Conservation (phyloP, 2,113 vertebrate species). For the Petrocephalus zakoni region DNA sequence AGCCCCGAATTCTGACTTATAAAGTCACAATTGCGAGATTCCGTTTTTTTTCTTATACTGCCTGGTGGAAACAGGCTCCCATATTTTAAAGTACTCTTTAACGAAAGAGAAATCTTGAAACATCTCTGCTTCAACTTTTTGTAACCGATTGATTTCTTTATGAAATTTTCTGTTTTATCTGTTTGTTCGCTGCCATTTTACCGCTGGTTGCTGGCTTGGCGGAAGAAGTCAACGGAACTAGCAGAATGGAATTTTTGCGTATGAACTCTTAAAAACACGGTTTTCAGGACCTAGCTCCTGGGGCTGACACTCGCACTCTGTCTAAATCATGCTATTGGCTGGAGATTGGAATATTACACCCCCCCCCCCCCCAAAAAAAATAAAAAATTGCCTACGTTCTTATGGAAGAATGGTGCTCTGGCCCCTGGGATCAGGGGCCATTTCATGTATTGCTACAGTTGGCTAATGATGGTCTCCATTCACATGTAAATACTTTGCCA, state of each 20-base stretch:
- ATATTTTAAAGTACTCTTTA: too few species aligned
- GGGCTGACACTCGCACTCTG: background rate
- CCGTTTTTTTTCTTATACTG: too few species aligned
- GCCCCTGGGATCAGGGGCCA: background rate
- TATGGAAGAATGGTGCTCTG: background rate
- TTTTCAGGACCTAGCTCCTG: background rate
- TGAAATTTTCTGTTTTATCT: background rate
- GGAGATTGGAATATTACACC: background rate
- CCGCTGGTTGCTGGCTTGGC: background rate
- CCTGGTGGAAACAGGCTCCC: too few species aligned
- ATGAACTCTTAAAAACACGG: too few species aligned
- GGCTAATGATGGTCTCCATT: slow-evolving; percentile 1
- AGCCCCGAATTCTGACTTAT: too few species aligned
- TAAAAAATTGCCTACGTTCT: background rate
- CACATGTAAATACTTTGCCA: slow-evolving; percentile 1
- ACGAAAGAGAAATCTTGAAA: too few species aligned
- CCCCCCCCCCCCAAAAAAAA: background rate
- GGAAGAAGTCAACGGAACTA: background rate
- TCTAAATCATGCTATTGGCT: background rate
- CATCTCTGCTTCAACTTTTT: too few species aligned
- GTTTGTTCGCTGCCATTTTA: background rate
- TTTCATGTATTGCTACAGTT: slow-evolving; percentile 4
- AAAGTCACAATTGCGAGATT: too few species aligned
- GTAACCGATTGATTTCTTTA: too few species aligned
- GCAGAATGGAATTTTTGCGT: background rate